phyloP scores from a whole-genome alignment of 2,888 invertebrate genomes.

The Synanthedon formicaeformis region DNA sequence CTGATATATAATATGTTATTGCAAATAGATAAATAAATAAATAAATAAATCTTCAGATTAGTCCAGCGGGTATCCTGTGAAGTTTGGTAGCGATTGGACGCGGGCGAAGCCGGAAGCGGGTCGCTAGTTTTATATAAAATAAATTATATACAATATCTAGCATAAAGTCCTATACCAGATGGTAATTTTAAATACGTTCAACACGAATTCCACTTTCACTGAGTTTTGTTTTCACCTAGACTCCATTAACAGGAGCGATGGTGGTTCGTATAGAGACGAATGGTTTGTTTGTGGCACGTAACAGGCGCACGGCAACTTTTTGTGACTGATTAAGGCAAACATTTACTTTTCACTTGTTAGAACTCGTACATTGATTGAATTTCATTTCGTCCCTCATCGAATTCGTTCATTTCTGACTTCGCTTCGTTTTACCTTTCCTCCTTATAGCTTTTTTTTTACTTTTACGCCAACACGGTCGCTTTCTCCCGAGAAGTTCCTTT shows the following conservation, averaged over 20 bases:
- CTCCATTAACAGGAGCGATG: background rate
- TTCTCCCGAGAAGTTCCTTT: background rate
- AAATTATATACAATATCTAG: no score
- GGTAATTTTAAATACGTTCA: no score
- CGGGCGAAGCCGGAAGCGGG: no score
- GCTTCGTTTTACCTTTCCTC: background rate
- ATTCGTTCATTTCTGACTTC: background rate
- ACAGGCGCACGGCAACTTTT: conserved; percentile 14
- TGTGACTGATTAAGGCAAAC: conserved; percentile 35
- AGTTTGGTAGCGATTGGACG: no score
- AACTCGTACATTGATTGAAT: conserved; percentile 21
- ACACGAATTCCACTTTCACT: background rate
- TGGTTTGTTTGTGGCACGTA: conserved; percentile 18
- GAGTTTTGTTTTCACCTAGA: background rate
- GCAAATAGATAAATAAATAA: no score
- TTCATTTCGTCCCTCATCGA: conserved; percentile 3
- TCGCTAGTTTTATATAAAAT: no score
- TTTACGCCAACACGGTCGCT: background rate
- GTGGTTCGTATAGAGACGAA: background rate
- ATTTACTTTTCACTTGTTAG: conserved; percentile 30
- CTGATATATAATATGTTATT: no score
- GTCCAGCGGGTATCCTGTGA: no score
- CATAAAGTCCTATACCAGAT: no score
- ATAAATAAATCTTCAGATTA: no score
- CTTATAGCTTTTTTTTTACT: background rate